Base-by-base conservation (phyloP, 1,140 invertebrate genomes). In the Gryon sp. region DNA sequence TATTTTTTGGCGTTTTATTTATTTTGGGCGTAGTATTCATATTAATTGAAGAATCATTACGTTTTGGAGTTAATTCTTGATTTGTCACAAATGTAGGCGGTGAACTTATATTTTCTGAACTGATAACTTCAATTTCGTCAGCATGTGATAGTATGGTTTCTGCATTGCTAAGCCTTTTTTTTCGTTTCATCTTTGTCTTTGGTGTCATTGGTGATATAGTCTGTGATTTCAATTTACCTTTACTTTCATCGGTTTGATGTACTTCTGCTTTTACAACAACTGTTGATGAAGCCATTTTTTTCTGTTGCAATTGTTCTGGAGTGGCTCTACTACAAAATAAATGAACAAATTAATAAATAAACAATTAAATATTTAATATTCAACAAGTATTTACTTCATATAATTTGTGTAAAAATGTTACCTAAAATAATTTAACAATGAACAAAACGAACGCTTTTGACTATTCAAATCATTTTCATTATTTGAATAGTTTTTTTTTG, bases 351-450 rank as follows among this genome's bases (percentile, higher is more conserved):
- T 1, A 40, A 18, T 16, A 1, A 7, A 40, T 1, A 40, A 1
- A 40, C 8, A 34, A 2, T 2, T 5, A 34, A 12, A 34, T 11
- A 12, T 32, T 32, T 6, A 7, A 32, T 32, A 32, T 32, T 6
- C 4, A n/a, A n/a, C n/a, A n/a, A n/a, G n/a, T n/a, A n/a, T 6
- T 6, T 11, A 4, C 28, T 32, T 32, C 4, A 24, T 24, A 32
- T 7, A 9, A 32, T 11, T 34, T 34, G 32, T 34, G 5, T 34
- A 34, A 34, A 34, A 12, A 12, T 15, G 2, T 74, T 83, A 88
- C 86, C 85, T 86, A 18, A 88, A 87, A 70, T 88, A 88, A 82
- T 86, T 79, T 9, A 87, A 62, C 45, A 88, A 82, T 38, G 72
- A 84, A 22, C 76, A 50, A 18, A 79, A 45, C 2, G 28, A 38